Base-by-base conservation (phyloP, 2,113 vertebrate species). In the Salvelinus alpinus region DNA sequence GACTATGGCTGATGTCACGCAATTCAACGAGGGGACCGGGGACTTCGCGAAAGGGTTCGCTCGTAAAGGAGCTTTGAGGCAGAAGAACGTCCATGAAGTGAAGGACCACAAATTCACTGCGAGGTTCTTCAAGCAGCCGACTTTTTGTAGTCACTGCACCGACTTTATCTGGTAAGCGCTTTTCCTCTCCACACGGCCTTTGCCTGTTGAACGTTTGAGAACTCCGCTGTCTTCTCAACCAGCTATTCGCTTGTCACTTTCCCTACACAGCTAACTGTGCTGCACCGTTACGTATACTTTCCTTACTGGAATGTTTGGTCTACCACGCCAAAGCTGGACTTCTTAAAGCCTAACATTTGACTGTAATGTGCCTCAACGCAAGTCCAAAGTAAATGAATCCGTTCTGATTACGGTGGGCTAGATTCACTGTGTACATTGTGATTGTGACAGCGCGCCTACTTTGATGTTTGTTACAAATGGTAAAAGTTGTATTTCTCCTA, bases 71-170 rank as follows among this genome's bases (percentile, higher is more conserved):
- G 96, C 95, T 62, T 59, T 96, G 84, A 91, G 94, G 82, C 95
- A 96, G 87, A 96, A 96, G 77, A 95, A 95, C 88, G 95, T 96
- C 73, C 92, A 95, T 86, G 95, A 96, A 85, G 83, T 96, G 78
- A 95, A 96, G 92, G 84, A 95, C 86, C 95, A 96, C 79, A 94
- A 94, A 84, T 96, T 96, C 91, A 96, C 16, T 71, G 94, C 95
- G 27, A 79, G 95, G 31, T 95, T 96, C 91, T 96, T 96, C 94
- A 96, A 91, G 87, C 95, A 96, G 89, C 95, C 95, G 78, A 96
- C 95, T 80, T 96, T 95, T 92, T 96, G 94, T 90, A 95, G 94
- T 90, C 94, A 95, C 91, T 94, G 94, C 92, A 95, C 94, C 85
- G 95, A 96, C 91, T 95, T 95, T 90, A 95, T 95, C 91, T 96